A percentile compares a stretch with the other conserved stretches of the same genome.
phyloP scores from a whole-genome alignment of 2,113 vertebrate species.

The Lipotes vexillifer region DNA sequence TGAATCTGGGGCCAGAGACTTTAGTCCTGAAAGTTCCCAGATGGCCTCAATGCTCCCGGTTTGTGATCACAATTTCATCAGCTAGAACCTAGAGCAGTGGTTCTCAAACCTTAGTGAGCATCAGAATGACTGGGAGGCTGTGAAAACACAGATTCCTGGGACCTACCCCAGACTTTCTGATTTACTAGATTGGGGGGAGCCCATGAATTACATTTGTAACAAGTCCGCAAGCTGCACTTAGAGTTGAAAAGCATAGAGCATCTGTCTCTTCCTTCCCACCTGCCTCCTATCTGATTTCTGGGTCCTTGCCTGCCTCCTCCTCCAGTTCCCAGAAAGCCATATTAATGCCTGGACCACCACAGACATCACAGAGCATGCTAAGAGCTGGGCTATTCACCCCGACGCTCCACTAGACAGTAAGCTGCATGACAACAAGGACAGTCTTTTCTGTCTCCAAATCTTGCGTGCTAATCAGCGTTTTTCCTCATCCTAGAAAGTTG shows the following conservation, averaged over 20 bases:
- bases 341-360: not conserved
- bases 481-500: not conserved
- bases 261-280: not conserved
- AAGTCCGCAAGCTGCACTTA: not conserved
- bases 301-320: not conserved
- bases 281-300: not conserved
- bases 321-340: not conserved
- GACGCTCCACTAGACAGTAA: accelerated
- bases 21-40: not conserved
- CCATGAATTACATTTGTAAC: not conserved
- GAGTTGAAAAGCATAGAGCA: not conserved
- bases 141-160: not conserved
- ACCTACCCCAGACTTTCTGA: not conserved
- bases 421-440: not conserved
- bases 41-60: not conserved
- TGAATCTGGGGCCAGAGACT: not conserved
- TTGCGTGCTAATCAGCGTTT: not conserved
- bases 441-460: not conserved
- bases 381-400: not conserved
- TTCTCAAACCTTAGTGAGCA: not conserved
- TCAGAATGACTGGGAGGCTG: not conserved
- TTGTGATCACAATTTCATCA: not conserved
- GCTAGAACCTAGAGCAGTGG: no score
- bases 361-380: not conserved
- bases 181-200: not conserved